phyloP scores from a whole-genome alignment of 1,140 invertebrate genomes.

The Ceratoteleas bidentatus region DNA sequence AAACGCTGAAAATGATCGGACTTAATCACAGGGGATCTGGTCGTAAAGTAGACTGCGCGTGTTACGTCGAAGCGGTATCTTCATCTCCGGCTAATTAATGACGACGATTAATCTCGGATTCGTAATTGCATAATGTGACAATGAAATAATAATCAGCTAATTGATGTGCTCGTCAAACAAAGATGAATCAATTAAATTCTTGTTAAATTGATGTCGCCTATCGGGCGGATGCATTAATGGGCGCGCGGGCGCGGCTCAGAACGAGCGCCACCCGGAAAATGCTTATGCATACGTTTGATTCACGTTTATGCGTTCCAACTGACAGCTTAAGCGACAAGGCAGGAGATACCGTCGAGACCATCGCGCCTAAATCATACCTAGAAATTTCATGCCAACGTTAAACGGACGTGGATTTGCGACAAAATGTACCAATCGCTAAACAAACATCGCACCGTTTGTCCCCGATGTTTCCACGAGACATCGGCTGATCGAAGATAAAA shows the following conservation, averaged over 20 bases:
- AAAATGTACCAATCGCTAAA: constrained; percentile 17
- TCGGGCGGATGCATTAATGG: constrained; percentile 37
- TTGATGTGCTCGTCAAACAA: constrained; percentile 53
- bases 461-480: not conserved
- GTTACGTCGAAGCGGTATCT: constrained; percentile 19
- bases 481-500: not conserved
- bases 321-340: constrained; percentile 58
- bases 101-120: constrained; percentile 34
- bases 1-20: no score
- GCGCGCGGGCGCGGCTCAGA: constrained; percentile 5
- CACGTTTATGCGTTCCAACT: constrained; percentile 56
- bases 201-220: constrained; percentile 51
- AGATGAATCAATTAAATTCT: constrained; percentile 55
- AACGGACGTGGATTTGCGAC: constrained; percentile 22
- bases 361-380: constrained; percentile 46
- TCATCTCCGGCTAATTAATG: constrained; percentile 42
- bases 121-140: constrained; percentile 49
- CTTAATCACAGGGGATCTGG: constrained; percentile 15
- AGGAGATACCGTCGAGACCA: constrained; percentile 45
- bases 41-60: constrained; percentile 8
- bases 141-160: constrained; percentile 59
- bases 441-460: constrained; percentile 16
- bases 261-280: constrained; percentile 43
- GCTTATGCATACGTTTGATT: constrained; percentile 56
- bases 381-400: constrained; percentile 30